Evolutionary conservation across 2,888 invertebrate species (phyloP), one percentile per base, ranked within the genome.

Genomic region (Laothoe populi): DNA sequence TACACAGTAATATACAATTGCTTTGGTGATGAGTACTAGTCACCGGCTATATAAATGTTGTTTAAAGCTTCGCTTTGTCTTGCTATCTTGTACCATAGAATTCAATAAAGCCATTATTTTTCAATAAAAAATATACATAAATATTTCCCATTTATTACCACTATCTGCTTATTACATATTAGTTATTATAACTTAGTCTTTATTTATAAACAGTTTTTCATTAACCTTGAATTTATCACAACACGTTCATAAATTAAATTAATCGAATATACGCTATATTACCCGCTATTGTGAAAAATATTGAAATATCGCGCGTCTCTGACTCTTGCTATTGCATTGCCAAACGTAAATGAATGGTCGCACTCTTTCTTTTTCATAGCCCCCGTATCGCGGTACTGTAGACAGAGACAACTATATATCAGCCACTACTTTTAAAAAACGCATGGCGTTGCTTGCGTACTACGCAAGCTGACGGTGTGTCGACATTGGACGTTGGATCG

Each of bases 401-500:
- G 81, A 92, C 74, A 78, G 87, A 87, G 88, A 91, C 63, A 75
- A 71, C 61, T 70, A 76, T 72, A 70, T 26, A 60, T 42, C 61
- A 63, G 61, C 63, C 60, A 64, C 65, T 82, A 61, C 75, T 74
- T 64, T 75, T 74, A 63, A 67, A 70, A 78, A 83, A 81, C 83
- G 84, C 87, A 82, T 89, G 87, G 87, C 86, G 86, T 87, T 84
- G 79, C 79, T 85, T 83, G 87, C 87, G 91, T 92, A 91, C 88
- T 92, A 92, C 92, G 90, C 91, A 92, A 92, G 90, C 83, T 87
- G 90, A 85, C 87, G 84, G 89, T 91, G 91, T 92, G 91, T 92
- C 92, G 92, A 92, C 92, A 92, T 92, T 92, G 92, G 91, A 91
- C 91, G 88, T 92, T 91, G 90, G 88, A 79, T 90, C 88, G 87